Evolutionary conservation across 2,113 vertebrate species (phyloP).

Genomic region (Leiothrix lutea): DNA sequence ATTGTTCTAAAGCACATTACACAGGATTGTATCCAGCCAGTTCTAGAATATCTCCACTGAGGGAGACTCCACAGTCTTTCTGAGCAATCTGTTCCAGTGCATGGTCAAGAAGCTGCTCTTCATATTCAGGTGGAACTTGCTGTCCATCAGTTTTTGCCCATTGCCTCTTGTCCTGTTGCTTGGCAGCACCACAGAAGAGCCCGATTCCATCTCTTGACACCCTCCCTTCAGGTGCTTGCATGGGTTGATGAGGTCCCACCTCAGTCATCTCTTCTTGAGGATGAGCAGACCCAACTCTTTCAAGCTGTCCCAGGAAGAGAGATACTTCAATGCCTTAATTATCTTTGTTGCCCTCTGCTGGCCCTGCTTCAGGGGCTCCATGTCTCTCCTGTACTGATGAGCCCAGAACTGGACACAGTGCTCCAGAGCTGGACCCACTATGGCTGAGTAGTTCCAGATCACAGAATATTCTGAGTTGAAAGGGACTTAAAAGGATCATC

Average conservation of each 20-base stretch:
- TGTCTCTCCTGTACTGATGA: neutral
- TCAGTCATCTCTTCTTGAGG: neutral
- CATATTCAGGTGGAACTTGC: neutral
- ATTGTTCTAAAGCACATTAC: neutral
- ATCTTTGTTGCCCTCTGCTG: neutral
- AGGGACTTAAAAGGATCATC: neutral
- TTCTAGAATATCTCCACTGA: neutral
- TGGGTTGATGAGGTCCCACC: neutral
- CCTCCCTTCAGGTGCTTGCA: neutral
- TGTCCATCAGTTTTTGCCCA: neutral
- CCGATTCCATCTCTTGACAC: neutral
- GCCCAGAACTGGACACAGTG: no score
- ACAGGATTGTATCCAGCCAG: neutral
- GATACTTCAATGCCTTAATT: neutral
- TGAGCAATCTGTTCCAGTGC: neutral
- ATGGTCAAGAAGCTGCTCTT: neutral
- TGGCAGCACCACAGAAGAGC: neutral
- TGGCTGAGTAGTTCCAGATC: neutral
- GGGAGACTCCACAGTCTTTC: neutral
- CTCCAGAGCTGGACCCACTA: neutral
- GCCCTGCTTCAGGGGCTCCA: neutral
- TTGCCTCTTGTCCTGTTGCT: neutral
- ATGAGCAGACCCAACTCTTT: neutral
- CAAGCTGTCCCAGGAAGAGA: neutral
- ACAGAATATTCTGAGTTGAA: neutral